Evolutionary conservation across 2,888 invertebrate species (phyloP).

Genomic region (Cheilosia soror): DNA sequence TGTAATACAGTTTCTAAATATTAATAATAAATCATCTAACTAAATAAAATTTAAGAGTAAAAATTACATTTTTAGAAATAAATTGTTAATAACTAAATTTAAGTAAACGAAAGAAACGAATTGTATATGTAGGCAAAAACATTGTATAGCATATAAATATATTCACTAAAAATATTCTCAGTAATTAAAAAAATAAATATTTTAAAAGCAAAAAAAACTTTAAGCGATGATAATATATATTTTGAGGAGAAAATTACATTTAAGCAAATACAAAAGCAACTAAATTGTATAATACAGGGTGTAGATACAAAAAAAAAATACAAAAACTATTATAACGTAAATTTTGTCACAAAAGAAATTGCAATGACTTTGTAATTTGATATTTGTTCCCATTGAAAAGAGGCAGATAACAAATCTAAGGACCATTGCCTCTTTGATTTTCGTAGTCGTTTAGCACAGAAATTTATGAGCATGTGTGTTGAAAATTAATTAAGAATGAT

Average conservation of each 20-base stretch:
- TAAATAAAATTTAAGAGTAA: conserved; percentile 9
- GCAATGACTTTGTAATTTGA: conserved; percentile 6
- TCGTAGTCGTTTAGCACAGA: conserved; percentile 7
- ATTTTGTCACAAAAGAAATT: conserved; percentile 11
- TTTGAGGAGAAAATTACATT: background rate
- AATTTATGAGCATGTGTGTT: background rate
- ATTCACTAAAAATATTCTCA: conserved; percentile 17
- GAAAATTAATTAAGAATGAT: conserved; percentile 5
- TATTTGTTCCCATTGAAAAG: conserved; percentile 8
- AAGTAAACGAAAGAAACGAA: conserved; percentile 63
- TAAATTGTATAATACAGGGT: conserved; percentile 59
- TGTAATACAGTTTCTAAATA: background rate
- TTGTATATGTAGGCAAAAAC: conserved; percentile 63
- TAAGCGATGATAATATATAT: background rate
- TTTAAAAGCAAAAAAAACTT: conserved; percentile 1
- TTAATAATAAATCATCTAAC: no score
- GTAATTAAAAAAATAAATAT: background rate
- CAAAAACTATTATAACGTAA: conserved; percentile 13
- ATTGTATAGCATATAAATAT: conserved; percentile 15
- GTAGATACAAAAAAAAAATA: conserved; percentile 36
- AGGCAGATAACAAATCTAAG: conserved; percentile 50
- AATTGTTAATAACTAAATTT: conserved; percentile 3
- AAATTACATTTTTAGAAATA: conserved; percentile 6
- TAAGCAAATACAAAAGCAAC: background rate
- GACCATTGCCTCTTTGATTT: conserved; percentile 62